Evolutionary conservation across 1,140 invertebrate genomes (phyloP), one percentile per base, ranked within the genome.

Genomic region (Anastrepha obliqua): DNA sequence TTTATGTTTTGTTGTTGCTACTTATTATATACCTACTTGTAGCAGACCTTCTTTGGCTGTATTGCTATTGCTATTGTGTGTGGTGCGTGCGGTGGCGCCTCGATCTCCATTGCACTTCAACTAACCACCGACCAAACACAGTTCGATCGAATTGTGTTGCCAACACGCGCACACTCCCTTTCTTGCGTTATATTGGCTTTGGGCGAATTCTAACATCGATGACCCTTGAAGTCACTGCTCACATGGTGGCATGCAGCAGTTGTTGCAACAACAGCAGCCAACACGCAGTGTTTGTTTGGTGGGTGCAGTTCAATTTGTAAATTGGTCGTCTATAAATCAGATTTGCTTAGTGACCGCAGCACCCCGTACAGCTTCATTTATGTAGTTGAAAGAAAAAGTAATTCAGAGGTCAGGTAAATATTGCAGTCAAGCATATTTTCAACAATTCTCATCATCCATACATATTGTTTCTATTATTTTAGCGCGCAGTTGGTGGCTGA

Each of bases 271-370:
- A 81, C 74, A 81, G 44, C 44, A 81, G 47, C 74, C 9, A 55
- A 15, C 17, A 13, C 47, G 20, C 42, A 6, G 2, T 74, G 15
- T 29, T 47, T 13, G 13, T n/a, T 47, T 70, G 20, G 91, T 92
- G 92, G 91, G 91, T 92, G 91, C 92, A 92, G 91, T 92, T 91
- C 91, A 92, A 92, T 92, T 92, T 92, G 91, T 92, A 92, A 91
- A 87, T 70, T 70, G 60, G 11, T 67, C 9, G 60, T 67, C n/a
- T 67, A 15, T 65, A 67, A n/a, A 9, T 29, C 17, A 13, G 6
- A 44, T 11, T 64, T 60, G 85, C 13, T 62, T 42, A 62, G 29
- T 62, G 58, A 44, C 39, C 13, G 13, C 39, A 39, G 55, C 20
- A 60, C 13, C 29, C 17, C 42, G 7, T 29, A 29, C 29, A 29